These are phyloP conservation scores for Scelioninae gen. 2 DNA, from an alignment of 2,888 invertebrate genomes.

Conservation along the genomic window DNA sequence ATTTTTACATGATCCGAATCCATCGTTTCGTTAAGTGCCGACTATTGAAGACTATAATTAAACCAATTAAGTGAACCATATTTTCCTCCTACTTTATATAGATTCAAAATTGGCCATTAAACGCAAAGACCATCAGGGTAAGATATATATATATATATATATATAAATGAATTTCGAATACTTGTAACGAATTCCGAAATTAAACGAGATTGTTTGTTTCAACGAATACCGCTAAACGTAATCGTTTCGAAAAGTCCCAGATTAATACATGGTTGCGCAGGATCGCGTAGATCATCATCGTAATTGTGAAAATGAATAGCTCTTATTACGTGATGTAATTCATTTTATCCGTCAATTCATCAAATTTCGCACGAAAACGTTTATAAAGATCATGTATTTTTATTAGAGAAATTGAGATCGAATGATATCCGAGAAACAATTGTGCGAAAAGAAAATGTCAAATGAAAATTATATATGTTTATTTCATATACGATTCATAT, in stretches of 20 bases:
- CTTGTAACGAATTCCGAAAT: not conserved
- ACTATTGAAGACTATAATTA: constrained; percentile 17
- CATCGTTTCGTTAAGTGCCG: not conserved
- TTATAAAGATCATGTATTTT: constrained; percentile 7
- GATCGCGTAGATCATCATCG: constrained; percentile 2
- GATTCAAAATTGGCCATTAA: constrained; percentile 9
- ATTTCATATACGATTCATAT: too few relatives aligned
- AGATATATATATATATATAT: not conserved
- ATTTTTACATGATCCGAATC: constrained; percentile 7
- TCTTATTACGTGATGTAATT: constrained; percentile 10
- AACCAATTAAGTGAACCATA: constrained; percentile 11
- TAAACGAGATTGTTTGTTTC: not conserved
- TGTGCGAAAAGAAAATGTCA: too few relatives aligned
- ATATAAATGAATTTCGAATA: constrained; percentile 14
- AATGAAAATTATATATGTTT: too few relatives aligned
- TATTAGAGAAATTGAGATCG: constrained; percentile 16
- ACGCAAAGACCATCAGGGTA: not conserved
- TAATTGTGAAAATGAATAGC: constrained; percentile 16
- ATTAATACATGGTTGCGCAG: constrained; percentile 16
- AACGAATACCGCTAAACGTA: constrained; percentile 3
- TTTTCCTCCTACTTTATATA: constrained; percentile 3
- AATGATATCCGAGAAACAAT: constrained; percentile 24
- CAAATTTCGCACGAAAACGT: constrained; percentile 20
- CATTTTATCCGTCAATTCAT: constrained; percentile 14
- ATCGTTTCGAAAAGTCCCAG: constrained; percentile 5